Evolutionary conservation across 1,140 invertebrate species (phyloP), one percentile per base, ranked within the genome.

Genomic region (Streblospio benedicti): DNA sequence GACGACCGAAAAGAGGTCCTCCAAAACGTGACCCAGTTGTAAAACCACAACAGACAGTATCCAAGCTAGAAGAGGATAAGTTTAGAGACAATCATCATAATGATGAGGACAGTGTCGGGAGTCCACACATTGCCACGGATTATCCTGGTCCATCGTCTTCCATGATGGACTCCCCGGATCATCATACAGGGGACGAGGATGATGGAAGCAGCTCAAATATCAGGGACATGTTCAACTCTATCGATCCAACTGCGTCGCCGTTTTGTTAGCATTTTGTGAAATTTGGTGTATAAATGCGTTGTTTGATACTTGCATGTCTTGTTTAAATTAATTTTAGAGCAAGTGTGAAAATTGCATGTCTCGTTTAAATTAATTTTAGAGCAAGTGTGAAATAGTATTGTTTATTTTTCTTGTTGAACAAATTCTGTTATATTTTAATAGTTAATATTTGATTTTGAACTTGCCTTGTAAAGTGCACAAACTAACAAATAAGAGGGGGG

Each of bases 211-310:
- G 28, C 43, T 25, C 25, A 23, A n/a, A 51, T 25, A 51, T 28
- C 14, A 74, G 71, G 63, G 70, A 72, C 51, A 63, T 74, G 35
- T 76, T 76, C 64, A 75, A 75, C 62, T 70, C 72, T 44, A 72
- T 75, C 60, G 75, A 76, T 57, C 75, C 75, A 3, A 76, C 75
- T 44, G 75, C 75, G 16, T 76, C 75, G 30, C 75, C 75, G 28
- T 76, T 76, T 63, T 76, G 75, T 61, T 76, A 66, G 64, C 32
- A 18, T 30, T 54, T 49, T 6, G n/a, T n/a, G n/a, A n/a, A n/a
- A n/a, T n/a, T n/a, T n/a, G n/a, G n/a, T n/a, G n/a, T n/a, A n/a
- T n/a, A n/a, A n/a, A n/a, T n/a, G n/a, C n/a, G n/a, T n/a, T n/a
- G n/a, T n/a, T n/a, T n/a, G n/a, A n/a, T n/a, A n/a, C n/a, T n/a